Evolutionary conservation across 2,113 vertebrate genomes (phyloP), one percentile per base, ranked within the genome.

Genomic region (Phyllostomus discolor): DNA sequence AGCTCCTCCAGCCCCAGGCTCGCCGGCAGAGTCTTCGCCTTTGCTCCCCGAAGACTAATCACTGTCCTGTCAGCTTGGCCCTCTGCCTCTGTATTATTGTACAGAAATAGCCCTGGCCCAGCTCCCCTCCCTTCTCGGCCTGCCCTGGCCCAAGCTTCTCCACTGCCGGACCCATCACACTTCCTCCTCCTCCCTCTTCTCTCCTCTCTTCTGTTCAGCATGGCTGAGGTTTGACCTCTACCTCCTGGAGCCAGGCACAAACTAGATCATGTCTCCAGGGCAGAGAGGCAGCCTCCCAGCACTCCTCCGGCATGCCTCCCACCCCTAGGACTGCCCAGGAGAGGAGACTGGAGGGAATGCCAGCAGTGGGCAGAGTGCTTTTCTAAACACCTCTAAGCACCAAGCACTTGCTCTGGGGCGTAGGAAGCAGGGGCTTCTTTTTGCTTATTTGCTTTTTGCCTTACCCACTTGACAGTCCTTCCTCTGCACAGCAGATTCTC

Each of bases 11-110:
- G 43, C 48, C 48, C 94, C 89, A 38, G 76, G 76, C 87, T 96
- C 5, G 7, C 67, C 76, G 38, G 80, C 95, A 96, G 89, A 95
- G 57, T 78, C 94, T 96, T 97, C 79, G 81, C 90, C 91, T 96
- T 95, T 93, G 93, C 94, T 97, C 96, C 96, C 92, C 16, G 24
- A 96, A 96, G 54, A 95, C 84, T 88, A 80, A 84, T 88, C 93
- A 10, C 82, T 93, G 85, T 80, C 97, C 97, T 90, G 5, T 95
- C 85, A 87, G 86, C 97, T 97, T 95, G 97, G 93, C 95, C 96
- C 95, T 97, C 96, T 97, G 96, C 82, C 97, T 80, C 88, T 95
- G 90, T 97, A 97, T 97, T 97, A 97, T 97, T 97, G 87, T 90
- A 96, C 94, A 97, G 91, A 97, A 98, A 97, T 97, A 96, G 84